phyloP scores from a whole-genome alignment of 2,888 invertebrate species.

The Stenichneumon culpator region DNA sequence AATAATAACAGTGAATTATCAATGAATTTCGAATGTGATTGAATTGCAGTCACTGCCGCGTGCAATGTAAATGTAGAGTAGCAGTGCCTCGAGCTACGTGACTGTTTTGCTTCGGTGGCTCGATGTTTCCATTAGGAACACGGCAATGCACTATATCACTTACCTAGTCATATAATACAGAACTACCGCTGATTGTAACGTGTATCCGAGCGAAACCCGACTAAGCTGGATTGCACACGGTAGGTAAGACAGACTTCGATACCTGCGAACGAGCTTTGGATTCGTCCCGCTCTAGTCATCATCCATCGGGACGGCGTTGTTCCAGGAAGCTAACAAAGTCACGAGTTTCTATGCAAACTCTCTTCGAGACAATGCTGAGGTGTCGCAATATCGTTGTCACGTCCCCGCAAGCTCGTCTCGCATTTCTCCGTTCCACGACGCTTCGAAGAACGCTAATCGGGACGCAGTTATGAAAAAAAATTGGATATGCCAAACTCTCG shows the following conservation, averaged over 20 bases:
- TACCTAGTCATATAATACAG: conserved; percentile 17
- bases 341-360: not conserved
- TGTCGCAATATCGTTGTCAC: conserved; percentile 5
- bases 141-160: conserved; percentile 46
- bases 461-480: too few relatives aligned
- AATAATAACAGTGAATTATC: too few relatives aligned
- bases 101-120: conserved; percentile 16
- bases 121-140: conserved; percentile 47
- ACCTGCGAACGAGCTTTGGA: not conserved
- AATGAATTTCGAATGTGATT: too few relatives aligned
- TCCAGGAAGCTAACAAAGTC: not conserved
- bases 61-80: conserved; percentile 36
- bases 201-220: conserved; percentile 3
- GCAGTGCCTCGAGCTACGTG: not conserved
- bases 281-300: not conserved
- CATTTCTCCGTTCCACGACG: not conserved
- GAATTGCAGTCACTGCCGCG: conserved; percentile 15
- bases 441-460: too few relatives aligned
- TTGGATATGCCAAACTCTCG: too few relatives aligned
- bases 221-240: not conserved
- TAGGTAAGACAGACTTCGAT: not conserved
- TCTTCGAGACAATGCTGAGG: not conserved
- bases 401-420: not conserved
- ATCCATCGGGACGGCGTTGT: not conserved
- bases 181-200: conserved; percentile 28